phyloP scores from a whole-genome alignment of 2,797 vertebrate genomes.

The Erpetoichthys calabaricus region DNA sequence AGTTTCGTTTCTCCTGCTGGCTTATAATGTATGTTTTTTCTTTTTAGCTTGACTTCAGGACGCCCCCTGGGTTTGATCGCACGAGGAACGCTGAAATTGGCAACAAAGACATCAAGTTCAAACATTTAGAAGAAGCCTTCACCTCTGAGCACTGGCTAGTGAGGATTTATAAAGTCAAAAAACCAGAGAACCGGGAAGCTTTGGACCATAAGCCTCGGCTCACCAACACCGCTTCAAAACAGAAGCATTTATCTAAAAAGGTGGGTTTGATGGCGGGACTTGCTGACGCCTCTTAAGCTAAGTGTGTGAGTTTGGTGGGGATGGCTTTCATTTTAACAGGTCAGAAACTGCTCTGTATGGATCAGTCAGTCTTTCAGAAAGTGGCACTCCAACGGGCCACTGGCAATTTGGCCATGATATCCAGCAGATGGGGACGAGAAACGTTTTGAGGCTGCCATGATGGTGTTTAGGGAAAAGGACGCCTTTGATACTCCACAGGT shows the following conservation, averaged over 20 bases:
- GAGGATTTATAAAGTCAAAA: constrained; percentile 97
- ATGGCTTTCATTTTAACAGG: too few species aligned
- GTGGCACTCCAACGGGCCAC: too few species aligned
- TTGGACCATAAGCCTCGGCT: constrained; percentile 82
- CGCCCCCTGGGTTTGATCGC: constrained; percentile 91
- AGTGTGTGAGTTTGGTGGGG: too few species aligned
- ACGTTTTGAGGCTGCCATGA: too few species aligned
- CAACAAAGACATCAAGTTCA: constrained; percentile 96
- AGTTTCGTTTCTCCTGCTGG: too few species aligned
- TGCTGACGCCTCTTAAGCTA: not conserved
- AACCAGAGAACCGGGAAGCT: constrained; percentile 83
- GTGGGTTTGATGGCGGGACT: constrained; percentile 44
- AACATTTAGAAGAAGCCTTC: constrained; percentile 96
- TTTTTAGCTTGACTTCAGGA: constrained; percentile 89
- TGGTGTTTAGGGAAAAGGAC: too few species aligned
- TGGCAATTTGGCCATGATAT: too few species aligned
- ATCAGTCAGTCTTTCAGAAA: too few species aligned
- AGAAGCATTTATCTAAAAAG: constrained; percentile 99
- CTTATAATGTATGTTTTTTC: constrained; percentile 2
- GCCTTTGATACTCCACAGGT: too few species aligned
- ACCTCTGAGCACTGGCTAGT: constrained; percentile 98
- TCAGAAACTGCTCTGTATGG: too few species aligned
- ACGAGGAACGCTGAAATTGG: constrained; percentile 96
- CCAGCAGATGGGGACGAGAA: too few species aligned
- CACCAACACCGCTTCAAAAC: constrained; percentile 73